Evolutionary conservation across 2,888 invertebrate genomes (phyloP).

Genomic region (Gastrophysa polygoni): DNA sequence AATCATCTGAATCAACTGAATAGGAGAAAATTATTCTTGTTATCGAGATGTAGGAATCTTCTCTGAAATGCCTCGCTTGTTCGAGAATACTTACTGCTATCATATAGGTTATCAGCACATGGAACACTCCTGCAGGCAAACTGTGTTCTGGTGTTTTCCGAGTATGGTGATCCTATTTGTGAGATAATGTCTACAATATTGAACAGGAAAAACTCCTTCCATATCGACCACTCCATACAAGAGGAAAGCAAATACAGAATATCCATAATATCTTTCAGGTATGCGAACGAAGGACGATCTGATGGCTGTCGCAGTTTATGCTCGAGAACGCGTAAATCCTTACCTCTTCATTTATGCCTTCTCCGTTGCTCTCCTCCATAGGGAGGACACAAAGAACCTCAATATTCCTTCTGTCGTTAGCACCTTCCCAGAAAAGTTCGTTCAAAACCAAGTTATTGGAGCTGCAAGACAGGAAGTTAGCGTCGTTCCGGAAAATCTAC

Average conservation of each 20-base stretch:
- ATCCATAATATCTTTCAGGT: conserved; percentile 57
- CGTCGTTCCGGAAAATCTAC: conserved; percentile 60
- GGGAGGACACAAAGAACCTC: conserved; percentile 72
- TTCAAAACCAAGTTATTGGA: conserved; percentile 75
- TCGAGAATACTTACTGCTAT: too few relatives aligned
- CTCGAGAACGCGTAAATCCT: conserved; percentile 77
- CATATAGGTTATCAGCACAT: too few relatives aligned
- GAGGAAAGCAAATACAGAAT: background rate
- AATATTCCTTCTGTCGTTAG: conserved; percentile 76
- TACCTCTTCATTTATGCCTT: conserved; percentile 80
- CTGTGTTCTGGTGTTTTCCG: too few relatives aligned
- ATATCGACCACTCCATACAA: too few relatives aligned
- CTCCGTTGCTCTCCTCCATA: conserved; percentile 77
- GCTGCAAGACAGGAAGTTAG: conserved; percentile 72
- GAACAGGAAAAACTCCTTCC: too few relatives aligned
- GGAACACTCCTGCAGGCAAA: too few relatives aligned
- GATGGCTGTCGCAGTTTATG: conserved; percentile 70
- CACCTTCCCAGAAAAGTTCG: conserved; percentile 81
- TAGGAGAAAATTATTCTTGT: too few relatives aligned
- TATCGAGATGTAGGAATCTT: too few relatives aligned
- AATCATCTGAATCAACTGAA: too few relatives aligned
- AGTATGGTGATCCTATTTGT: too few relatives aligned
- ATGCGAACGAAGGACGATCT: conserved; percentile 75
- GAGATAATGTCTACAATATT: too few relatives aligned
- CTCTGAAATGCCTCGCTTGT: too few relatives aligned